phyloP scores from a whole-genome alignment of 1,140 invertebrate species.

The Acromyrmex charruanus region DNA sequence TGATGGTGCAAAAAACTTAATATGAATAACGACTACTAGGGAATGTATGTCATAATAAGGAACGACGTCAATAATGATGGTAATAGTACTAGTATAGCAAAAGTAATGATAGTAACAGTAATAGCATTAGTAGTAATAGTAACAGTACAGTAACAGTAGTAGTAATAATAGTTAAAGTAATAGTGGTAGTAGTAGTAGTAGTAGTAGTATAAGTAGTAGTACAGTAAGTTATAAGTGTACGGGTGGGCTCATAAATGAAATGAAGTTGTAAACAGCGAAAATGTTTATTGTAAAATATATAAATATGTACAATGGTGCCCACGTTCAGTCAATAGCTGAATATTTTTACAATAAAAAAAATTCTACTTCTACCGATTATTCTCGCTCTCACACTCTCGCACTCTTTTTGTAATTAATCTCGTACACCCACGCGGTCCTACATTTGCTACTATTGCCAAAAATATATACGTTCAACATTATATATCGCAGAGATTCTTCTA shows the following conservation, averaged over 20 bases:
- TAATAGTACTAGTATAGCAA: constrained; percentile 12
- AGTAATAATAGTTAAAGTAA: neutral
- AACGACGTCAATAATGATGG: constrained; percentile 45
- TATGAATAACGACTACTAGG: constrained; percentile 58
- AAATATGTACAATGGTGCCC: constrained; percentile 85
- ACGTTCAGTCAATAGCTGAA: constrained; percentile 85
- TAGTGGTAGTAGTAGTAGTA: neutral
- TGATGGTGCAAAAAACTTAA: constrained; percentile 63
- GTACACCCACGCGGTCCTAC: constrained; percentile 63
- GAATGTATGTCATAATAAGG: constrained; percentile 31
- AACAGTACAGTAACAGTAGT: constrained; percentile 25
- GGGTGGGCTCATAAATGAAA: constrained; percentile 84
- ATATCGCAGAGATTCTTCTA: constrained; percentile 46
- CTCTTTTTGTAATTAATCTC: constrained; percentile 52
- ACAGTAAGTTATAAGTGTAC: constrained; percentile 54
- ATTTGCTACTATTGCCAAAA: constrained; percentile 68
- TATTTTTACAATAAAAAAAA: constrained; percentile 82
- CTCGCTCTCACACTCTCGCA: constrained; percentile 51
- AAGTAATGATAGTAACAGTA: constrained; percentile 15
- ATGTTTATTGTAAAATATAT: constrained; percentile 86
- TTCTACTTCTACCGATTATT: constrained; percentile 73
- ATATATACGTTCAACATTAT: constrained; percentile 57
- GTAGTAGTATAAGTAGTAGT: constrained; percentile 24
- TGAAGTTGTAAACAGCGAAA: constrained; percentile 85
- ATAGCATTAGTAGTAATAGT: constrained; percentile 24